Conservation (phyloP, 64 coral and sea anemone genomes). For the Pachyseris speciosa region DNA sequence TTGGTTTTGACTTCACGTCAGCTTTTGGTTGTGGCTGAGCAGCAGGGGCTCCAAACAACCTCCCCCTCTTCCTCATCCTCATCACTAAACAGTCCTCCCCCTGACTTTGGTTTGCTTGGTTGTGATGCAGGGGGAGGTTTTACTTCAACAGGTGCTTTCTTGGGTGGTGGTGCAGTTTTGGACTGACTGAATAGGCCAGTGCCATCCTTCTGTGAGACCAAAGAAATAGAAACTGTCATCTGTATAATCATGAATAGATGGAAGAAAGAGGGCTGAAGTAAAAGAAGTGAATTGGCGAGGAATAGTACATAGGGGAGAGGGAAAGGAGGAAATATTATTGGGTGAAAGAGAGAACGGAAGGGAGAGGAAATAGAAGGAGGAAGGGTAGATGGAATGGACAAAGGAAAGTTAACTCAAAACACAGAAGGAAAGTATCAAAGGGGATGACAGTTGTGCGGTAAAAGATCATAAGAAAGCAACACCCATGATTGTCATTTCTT, state of each 20-base stretch:
- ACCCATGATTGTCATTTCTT: too few relatives aligned
- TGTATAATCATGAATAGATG: neutral
- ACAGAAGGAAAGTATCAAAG: too few relatives aligned
- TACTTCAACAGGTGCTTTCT: neutral
- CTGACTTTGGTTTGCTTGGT: constrained; percentile 73
- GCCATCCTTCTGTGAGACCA: neutral
- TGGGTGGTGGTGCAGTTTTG: neutral
- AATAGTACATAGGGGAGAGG: too few relatives aligned
- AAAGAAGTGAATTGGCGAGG: too few relatives aligned
- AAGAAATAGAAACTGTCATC: neutral
- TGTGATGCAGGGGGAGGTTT: constrained; percentile 58
- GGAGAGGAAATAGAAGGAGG: neutral
- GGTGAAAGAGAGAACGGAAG: neutral
- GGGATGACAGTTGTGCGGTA: too few relatives aligned
- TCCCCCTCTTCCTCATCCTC: constrained; percentile 85
- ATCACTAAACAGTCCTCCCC: constrained; percentile 95
- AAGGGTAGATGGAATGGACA: neutral
- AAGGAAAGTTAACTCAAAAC: too few relatives aligned
- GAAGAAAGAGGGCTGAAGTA: neutral
- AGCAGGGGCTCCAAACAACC: constrained; percentile 71
- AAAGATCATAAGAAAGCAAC: too few relatives aligned
- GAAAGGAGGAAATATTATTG: too few relatives aligned
- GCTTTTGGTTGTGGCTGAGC: constrained; percentile 63
- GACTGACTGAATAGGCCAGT: constrained; percentile 3
- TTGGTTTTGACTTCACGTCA: constrained; percentile 46